Evolutionary conservation across 2,888 invertebrate genomes (phyloP).

Genomic region (Athripsodes cinereus): DNA sequence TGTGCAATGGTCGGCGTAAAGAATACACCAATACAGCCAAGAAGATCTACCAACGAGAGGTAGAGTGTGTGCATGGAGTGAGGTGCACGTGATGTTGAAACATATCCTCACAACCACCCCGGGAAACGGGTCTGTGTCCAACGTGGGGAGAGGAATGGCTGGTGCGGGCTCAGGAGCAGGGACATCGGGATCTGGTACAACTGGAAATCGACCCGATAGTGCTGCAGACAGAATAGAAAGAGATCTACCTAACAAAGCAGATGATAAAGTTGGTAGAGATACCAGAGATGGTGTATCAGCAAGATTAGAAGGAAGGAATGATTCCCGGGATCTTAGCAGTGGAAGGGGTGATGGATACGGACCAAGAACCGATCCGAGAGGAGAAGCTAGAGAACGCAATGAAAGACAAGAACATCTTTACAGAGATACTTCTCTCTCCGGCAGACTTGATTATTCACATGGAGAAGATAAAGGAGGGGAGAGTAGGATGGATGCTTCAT

Average conservation of each 20-base stretch:
- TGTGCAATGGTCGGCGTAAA: background rate
- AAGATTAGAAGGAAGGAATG: conserved; percentile 15
- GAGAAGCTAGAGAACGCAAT: conserved; percentile 17
- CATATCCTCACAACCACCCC: conserved; percentile 52
- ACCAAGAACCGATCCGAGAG: conserved; percentile 27
- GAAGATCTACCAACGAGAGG: background rate
- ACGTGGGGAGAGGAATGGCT: conserved; percentile 44
- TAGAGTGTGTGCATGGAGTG: conserved; percentile 9
- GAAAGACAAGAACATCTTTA: conserved; percentile 17
- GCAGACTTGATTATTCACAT: conserved; percentile 20
- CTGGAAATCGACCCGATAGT: conserved; percentile 39
- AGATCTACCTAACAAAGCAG: conserved; percentile 29
- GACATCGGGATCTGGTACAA: conserved; percentile 44
- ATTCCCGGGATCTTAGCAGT: conserved; percentile 23
- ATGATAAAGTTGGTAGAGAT: conserved; percentile 24
- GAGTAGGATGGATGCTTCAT: conserved; percentile 12
- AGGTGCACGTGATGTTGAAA: conserved; percentile 57
- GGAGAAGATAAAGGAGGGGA: conserved; percentile 17
- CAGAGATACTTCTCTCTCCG: conserved; percentile 17
- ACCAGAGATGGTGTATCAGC: conserved; percentile 27
- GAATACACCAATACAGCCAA: background rate
- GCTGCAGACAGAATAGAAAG: conserved; percentile 39
- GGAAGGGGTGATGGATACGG: conserved; percentile 25
- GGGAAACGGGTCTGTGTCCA: conserved; percentile 22
- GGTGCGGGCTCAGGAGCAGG: conserved; percentile 38